Evolutionary conservation across 2,113 vertebrate species (phyloP).

Genomic region (Sylvietta virens): DNA sequence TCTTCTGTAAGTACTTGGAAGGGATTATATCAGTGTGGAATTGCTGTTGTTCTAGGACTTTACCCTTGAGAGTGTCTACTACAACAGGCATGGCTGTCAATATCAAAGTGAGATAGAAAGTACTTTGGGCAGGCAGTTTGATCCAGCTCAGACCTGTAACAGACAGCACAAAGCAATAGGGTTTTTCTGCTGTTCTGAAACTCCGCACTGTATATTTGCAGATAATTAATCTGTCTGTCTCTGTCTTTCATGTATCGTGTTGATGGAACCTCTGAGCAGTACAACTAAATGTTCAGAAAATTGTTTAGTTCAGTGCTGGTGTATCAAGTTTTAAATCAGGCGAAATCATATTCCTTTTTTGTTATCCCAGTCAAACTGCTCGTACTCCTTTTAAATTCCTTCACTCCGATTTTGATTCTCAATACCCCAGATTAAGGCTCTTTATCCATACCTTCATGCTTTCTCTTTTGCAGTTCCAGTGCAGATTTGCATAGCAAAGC

Average conservation of each 20-base stretch:
- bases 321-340: background rate
- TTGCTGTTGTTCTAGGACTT: background rate
- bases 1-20: background rate
- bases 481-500: conserved; percentile 33
- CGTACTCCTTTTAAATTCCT: background rate
- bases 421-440: conserved; percentile 18
- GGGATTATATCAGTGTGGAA: background rate
- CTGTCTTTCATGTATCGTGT: background rate
- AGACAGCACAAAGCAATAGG: background rate
- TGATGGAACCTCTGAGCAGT: background rate
- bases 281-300: background rate
- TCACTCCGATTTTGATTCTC: conserved; percentile 28
- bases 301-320: background rate
- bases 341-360: background rate
- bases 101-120: conserved; percentile 4
- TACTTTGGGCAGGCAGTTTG: background rate
- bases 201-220: background rate
- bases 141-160: background rate
- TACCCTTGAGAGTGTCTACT: background rate
- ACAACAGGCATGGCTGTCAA: background rate
- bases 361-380: background rate
- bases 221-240: background rate
- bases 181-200: conserved; percentile 21
- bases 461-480: conserved; percentile 6
- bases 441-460: conserved; percentile 48